These are phyloP conservation scores for Cirrhinus mrigala DNA, from an alignment of 2,797 vertebrate species.

Conservation along the genomic window DNA sequence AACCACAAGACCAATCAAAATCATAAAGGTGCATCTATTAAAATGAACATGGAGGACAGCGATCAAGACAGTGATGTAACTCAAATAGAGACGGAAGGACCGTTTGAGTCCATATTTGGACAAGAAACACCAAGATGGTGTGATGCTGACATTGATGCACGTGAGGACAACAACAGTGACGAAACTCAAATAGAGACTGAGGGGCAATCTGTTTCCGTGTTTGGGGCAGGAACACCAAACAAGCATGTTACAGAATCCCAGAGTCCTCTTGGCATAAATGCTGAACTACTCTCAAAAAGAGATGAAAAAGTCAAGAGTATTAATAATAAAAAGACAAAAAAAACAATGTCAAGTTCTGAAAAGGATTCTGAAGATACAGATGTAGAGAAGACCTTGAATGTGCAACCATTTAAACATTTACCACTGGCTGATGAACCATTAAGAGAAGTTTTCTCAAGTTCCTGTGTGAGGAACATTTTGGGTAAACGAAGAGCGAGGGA, in stretches of 20 bases:
- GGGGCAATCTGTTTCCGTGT: neutral
- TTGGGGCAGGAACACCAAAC: neutral
- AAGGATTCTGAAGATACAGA: neutral
- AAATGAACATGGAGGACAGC: neutral
- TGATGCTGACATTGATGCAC: neutral
- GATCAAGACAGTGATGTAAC: slow-evolving; percentile 19
- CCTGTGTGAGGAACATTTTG: neutral
- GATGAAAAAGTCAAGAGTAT: neutral
- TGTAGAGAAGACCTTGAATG: neutral
- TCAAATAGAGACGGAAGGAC: neutral
- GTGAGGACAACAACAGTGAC: neutral
- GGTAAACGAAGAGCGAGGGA: neutral
- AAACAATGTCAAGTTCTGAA: neutral
- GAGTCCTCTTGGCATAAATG: neutral
- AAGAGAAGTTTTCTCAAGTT: slow-evolving; percentile 8
- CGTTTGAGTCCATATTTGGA: slow-evolving; percentile 3
- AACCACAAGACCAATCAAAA: neutral
- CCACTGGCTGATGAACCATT: neutral
- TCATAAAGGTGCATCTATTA: neutral
- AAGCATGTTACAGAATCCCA: neutral
- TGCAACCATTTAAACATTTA: slow-evolving; percentile 6
- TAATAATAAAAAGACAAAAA: neutral
- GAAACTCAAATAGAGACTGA: neutral
- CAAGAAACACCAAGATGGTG: neutral
- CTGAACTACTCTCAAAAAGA: neutral